These are phyloP conservation scores for Anoura caudifer DNA, from an alignment of 2,113 vertebrate species.

Conservation along the genomic window DNA sequence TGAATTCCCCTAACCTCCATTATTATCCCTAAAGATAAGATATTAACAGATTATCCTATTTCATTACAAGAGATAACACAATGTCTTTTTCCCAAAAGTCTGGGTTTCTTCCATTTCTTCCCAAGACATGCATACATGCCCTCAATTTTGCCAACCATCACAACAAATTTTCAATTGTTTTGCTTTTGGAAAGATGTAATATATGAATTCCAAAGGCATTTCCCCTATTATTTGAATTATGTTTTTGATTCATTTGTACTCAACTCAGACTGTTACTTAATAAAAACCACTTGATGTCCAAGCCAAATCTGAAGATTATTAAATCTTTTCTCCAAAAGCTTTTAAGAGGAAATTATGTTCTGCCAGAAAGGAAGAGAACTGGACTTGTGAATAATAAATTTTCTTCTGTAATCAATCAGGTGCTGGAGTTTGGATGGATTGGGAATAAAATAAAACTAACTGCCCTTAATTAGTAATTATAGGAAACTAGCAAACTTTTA, in stretches of 20 bases:
- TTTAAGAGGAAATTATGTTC: constrained; percentile 5
- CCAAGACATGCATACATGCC: not conserved
- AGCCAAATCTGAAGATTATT: constrained; percentile 35
- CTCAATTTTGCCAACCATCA: not conserved
- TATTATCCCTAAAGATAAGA: not conserved
- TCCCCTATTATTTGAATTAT: constrained; percentile 1
- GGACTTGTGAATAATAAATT: not conserved
- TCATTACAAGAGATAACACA: not conserved
- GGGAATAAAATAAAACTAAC: not conserved
- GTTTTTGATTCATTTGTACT: constrained; percentile 18
- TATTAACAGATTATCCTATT: not conserved
- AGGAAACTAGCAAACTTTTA: not conserved
- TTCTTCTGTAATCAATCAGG: not conserved
- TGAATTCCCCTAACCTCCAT: not conserved
- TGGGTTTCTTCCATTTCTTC: not conserved
- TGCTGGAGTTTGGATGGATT: not conserved
- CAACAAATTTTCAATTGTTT: constrained; percentile 25
- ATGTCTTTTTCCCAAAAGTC: not conserved
- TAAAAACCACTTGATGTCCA: constrained; percentile 29
- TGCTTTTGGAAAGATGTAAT: not conserved
- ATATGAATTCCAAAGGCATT: not conserved
- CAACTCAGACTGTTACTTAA: constrained; percentile 12
- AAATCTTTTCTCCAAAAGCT: not conserved
- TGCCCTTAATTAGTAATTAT: not conserved
- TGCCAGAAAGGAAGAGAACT: not conserved